Evolutionary conservation across 1,140 invertebrate species (phyloP).

Genomic region (Megathymus violae): DNA sequence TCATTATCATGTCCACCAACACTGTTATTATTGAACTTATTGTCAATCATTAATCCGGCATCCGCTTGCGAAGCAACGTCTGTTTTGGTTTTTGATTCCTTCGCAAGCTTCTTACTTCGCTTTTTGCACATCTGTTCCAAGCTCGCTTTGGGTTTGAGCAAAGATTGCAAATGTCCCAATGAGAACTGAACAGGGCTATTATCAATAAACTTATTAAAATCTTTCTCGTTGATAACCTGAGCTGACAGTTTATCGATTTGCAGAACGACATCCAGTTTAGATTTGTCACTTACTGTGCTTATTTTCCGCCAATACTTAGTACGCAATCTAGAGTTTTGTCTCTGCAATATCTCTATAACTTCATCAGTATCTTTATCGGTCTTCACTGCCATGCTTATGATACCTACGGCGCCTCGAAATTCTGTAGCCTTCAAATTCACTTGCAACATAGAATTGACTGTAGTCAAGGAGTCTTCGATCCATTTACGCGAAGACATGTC

Average conservation of each 20-base stretch:
- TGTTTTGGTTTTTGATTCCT: conserved; percentile 2
- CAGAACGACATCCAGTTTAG: conserved; percentile 62
- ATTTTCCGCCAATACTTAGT: conserved; percentile 74
- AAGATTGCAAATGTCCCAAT: conserved; percentile 63
- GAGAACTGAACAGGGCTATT: conserved; percentile 55
- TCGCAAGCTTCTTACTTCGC: conserved; percentile 3
- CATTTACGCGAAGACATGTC: conserved; percentile 54
- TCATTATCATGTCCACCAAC: background rate
- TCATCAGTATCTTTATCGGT: conserved; percentile 55
- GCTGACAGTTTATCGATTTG: conserved; percentile 76
- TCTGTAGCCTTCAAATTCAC: conserved; percentile 63
- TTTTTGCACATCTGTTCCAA: conserved; percentile 52
- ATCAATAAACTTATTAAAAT: conserved; percentile 58
- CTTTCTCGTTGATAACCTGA: conserved; percentile 55
- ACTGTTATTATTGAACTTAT: background rate
- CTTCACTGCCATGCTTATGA: conserved; percentile 64
- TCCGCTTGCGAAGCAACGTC: background rate
- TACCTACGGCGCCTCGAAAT: conserved; percentile 70
- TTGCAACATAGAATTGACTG: conserved; percentile 50
- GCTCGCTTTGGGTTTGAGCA: conserved; percentile 53
- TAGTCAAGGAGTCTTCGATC: conserved; percentile 53
- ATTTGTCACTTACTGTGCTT: conserved; percentile 52
- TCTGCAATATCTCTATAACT: conserved; percentile 60
- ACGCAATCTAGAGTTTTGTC: conserved; percentile 67
- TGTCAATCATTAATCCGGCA: background rate